A percentile compares a stretch with the other conserved stretches of the same genome.
Evolutionary conservation across 2,797 vertebrate genomes (phyloP).

Genomic region (Urocyon cinereoargenteus): DNA sequence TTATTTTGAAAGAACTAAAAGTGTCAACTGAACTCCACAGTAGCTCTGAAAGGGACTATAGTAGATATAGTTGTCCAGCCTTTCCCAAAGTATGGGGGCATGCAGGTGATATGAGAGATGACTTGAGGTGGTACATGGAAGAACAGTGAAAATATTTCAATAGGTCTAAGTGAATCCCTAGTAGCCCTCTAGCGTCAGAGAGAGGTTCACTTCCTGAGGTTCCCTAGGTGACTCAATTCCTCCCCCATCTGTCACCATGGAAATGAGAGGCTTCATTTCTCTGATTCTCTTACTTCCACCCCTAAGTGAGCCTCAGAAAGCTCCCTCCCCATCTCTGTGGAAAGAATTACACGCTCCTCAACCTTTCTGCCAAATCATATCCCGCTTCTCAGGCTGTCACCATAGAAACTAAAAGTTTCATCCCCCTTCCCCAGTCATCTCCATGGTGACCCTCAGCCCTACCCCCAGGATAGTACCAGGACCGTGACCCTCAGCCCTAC

Average conservation of each 20-base stretch:
- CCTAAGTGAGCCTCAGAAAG: constrained; percentile 24
- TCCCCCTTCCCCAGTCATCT: constrained; percentile 16
- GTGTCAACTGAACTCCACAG: neutral
- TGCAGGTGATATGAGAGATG: constrained; percentile 6
- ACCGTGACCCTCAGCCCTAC: constrained; percentile 48
- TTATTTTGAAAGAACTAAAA: constrained; percentile 28
- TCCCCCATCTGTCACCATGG: constrained; percentile 41
- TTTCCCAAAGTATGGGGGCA: neutral
- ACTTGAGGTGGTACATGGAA: constrained; percentile 20
- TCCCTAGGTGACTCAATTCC: constrained; percentile 17
- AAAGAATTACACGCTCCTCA: constrained; percentile 49
- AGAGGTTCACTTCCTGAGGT: constrained; percentile 11
- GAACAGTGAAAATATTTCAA: neutral
- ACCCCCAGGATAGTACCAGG: neutral
- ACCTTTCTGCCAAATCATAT: constrained; percentile 57
- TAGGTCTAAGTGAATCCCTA: constrained; percentile 20
- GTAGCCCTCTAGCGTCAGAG: neutral
- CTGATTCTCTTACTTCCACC: neutral
- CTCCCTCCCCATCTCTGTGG: neutral
- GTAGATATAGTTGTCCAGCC: neutral
- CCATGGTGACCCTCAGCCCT: constrained; percentile 55
- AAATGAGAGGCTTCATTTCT: constrained; percentile 61
- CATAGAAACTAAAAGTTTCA: constrained; percentile 64
- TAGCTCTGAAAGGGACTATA: neutral
- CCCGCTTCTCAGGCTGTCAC: constrained; percentile 33